phyloP scores from a whole-genome alignment of 2,113 vertebrate species.

The Labrus mixtus region DNA sequence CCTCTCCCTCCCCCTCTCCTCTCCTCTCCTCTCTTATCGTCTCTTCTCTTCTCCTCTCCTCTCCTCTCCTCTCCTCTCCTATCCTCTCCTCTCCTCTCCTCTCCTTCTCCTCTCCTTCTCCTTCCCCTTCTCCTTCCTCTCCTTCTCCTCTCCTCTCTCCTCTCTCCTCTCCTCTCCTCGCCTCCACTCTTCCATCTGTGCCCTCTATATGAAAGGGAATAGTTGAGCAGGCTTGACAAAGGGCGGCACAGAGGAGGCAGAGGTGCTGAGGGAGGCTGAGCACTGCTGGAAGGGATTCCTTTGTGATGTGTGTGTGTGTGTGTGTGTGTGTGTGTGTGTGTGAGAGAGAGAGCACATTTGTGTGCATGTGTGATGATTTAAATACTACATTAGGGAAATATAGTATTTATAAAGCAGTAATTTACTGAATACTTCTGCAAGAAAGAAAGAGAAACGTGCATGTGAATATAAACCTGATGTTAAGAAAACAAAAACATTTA shows the following conservation, averaged over 20 bases:
- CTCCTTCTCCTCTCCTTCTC: constrained; percentile 22
- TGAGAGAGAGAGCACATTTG: constrained; percentile 17
- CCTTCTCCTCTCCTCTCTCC: constrained; percentile 24
- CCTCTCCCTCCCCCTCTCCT: constrained; percentile 5
- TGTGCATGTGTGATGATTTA: constrained; percentile 52
- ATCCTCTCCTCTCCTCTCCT: constrained; percentile 40
- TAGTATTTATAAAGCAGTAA: constrained; percentile 16
- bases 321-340: constrained; percentile 51
- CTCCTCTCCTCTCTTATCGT: constrained; percentile 42
- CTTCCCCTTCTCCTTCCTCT: constrained; percentile 14
- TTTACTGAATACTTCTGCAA: constrained; percentile 13
- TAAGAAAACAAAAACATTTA: background rate
- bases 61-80: constrained; percentile 20
- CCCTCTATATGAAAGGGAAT: constrained; percentile 82
- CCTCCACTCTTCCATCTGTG: constrained; percentile 72
- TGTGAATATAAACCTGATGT: constrained; percentile 9
- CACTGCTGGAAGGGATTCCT: constrained; percentile 75
- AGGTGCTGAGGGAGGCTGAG: constrained; percentile 74
- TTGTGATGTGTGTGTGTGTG: constrained; percentile 37
- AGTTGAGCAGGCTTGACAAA: constrained; percentile 79
- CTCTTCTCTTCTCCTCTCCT: constrained; percentile 11
- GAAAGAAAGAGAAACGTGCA: background rate
- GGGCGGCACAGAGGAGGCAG: constrained; percentile 75
- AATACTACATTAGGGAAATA: constrained; percentile 32
- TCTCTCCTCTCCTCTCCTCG: constrained; percentile 15